Evolutionary conservation across 1,140 invertebrate genomes (phyloP), one percentile per base, ranked within the genome.

Genomic region (Pararge aegeria): DNA sequence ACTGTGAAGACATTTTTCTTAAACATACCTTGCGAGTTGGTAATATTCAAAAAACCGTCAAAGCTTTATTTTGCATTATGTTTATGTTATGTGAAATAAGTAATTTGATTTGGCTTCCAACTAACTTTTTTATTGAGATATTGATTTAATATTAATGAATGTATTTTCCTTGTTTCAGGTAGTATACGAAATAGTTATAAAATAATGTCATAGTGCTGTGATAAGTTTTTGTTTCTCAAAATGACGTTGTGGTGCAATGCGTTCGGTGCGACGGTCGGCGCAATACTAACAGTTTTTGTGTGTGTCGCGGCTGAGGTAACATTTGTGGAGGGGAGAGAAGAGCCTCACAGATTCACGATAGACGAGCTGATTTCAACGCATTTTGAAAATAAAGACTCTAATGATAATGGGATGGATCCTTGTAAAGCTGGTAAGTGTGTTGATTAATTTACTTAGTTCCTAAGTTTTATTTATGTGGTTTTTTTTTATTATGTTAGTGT

Each of bases 361-460:
- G 93, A 96, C 20, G 92, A 96, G 72, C 78, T 96, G 49, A 78
- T 95, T 62, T 90, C 83, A 46, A 90, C 82, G 21, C 89, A 91
- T 60, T 95, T 95, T 75, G 91, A 94, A 10, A 89, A 91, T 50
- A 93, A 93, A 73, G 92, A 93, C 29, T 95, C 94, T 24, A 92
- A 92, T 66, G 95, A 97, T 86, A 79, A 95, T 49, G 95, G 96
- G 82, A 87, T 95, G 90, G 96, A 97, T 91, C 93, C 96, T 60
- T 97, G 96, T 85, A 96, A 96, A 92, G 94, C 95, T 75, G 94
- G 95, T 96, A 89, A 94, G 93, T 91, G 44, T 15, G 46, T 49
- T 18, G 44, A 38, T 46, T 52, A 3, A 7, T 46, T 7, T 5
- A 1, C 10, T 27, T 7, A 7, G 27, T 27, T 27, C 24, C 3